Base-by-base conservation (phyloP, 2,113 vertebrate genomes). In the Regulus satrapa region DNA sequence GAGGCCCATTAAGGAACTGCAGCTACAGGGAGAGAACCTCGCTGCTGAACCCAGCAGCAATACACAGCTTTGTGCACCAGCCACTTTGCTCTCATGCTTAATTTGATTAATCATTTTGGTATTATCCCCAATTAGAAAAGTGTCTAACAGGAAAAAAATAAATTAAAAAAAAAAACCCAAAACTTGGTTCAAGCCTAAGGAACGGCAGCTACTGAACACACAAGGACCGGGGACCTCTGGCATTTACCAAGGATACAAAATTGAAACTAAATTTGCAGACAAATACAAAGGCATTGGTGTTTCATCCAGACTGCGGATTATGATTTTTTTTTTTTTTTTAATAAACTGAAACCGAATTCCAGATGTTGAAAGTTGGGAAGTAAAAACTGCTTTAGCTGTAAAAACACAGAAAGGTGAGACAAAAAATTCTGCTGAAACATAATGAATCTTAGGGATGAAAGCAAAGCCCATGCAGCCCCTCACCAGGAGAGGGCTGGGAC, bases 281-380 rank as follows among this genome's bases (percentile, higher is more conserved):
- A 93, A 96, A 93, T 55, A 93, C 86, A 94, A 94, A 85, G 88
- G 51, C 80, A 85, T 58, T 64, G 88, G 94, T 75, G 88, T 95
- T 97, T 93, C 82, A 94, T 94, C 84, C 92, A 95, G 93, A 89
- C 94, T 85, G 84, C 0, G 36, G 85, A 94, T 94, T 95, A 74
- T 64, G 58, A 87, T 2, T 40, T 82, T 63, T 56, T 66, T 62
- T 74, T 64, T 91, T 77, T 91, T 95, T 93, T 96, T 92, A 93
- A 96, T 96, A 94, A 95, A 95, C 82, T 26, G 52, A 92, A 97
- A 96, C 89, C 3, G 45, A 95, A 96, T 95, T 96, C 97, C 96
- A 97, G 89, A 97, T 97, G 95, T 95, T 86, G 64, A 75, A 94
- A 94, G 90, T 34, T 93, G 93, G 92, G 93, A 97, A 93, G 77